Percentiles rank a stretch among this genome's conserved stretches.
These are phyloP conservation scores for Oreochromis niloticus DNA, from an alignment of 2,113 vertebrate genomes.

Conservation along the genomic window DNA sequence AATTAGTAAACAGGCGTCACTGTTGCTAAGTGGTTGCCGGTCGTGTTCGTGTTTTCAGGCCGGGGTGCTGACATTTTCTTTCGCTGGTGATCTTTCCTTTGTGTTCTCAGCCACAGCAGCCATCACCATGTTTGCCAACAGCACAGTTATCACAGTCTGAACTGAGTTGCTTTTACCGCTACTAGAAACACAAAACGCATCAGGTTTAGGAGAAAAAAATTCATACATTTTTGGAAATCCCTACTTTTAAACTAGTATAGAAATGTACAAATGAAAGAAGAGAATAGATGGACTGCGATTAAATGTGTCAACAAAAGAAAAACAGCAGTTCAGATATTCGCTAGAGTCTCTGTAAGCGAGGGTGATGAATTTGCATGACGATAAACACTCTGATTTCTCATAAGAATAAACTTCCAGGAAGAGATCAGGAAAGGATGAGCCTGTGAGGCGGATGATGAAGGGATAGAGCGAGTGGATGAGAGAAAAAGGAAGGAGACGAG, in stretches of 20 bases:
- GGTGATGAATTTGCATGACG: neutral
- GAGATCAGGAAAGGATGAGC: neutral
- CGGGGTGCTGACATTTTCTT: neutral
- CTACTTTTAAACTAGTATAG: neutral
- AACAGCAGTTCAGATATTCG: neutral
- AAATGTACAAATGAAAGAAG: neutral
- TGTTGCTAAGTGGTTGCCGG: slow-evolving; percentile 11
- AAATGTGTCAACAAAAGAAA: neutral
- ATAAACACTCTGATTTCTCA: neutral
- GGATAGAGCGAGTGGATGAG: neutral
- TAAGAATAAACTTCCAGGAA: neutral
- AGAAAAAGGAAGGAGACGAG: neutral
- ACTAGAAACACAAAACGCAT: neutral
- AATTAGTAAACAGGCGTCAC: slow-evolving; percentile 23
- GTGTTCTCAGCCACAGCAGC: neutral
- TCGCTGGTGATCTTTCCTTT: neutral
- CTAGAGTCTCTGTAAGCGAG: neutral
- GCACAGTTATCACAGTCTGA: neutral
- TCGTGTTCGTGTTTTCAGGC: neutral
- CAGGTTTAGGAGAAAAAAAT: neutral
- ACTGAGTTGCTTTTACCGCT: neutral
- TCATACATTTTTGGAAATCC: fast-evolving
- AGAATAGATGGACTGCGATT: neutral
- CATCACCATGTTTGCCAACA: neutral
- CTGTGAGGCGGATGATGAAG: neutral